phyloP scores from a whole-genome alignment of 2,888 invertebrate species.

The Napeogenes sylphis region DNA sequence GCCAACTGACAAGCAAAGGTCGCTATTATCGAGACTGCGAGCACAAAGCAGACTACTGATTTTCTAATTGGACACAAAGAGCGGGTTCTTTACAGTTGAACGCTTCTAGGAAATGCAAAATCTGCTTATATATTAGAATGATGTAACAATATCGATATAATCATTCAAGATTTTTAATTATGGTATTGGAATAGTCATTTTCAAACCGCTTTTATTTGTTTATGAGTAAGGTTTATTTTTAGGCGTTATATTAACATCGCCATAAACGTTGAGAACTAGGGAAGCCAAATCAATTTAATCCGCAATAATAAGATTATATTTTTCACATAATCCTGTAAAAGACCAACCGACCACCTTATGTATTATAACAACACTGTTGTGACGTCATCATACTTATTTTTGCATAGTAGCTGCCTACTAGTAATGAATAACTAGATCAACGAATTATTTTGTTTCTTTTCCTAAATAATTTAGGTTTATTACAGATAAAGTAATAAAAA shows the following conservation, averaged over 20 bases:
- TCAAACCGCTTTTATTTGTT: no score
- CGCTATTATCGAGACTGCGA: slow-evolving; percentile 17
- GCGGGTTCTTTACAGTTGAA: slow-evolving; percentile 1
- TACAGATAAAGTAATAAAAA: no score
- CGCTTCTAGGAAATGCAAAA: slow-evolving; percentile 1
- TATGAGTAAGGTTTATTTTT: no score
- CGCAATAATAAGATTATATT: background rate
- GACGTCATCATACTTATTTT: background rate
- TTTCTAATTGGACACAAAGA: slow-evolving; percentile 29
- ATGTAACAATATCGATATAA: background rate
- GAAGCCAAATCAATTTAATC: slow-evolving; percentile 4
- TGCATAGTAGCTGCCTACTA: no score
- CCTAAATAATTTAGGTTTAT: no score
- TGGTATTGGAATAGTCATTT: background rate
- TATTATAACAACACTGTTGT: background rate
- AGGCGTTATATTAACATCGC: no score
- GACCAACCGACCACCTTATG: background rate
- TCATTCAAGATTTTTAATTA: background rate
- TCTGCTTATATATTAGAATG: background rate
- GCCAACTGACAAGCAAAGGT: slow-evolving; percentile 21
- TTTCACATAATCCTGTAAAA: background rate
- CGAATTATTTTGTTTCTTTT: no score
- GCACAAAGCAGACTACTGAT: slow-evolving; percentile 25
- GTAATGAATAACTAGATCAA: no score
- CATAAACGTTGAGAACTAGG: background rate